Percentiles rank a stretch among this genome's conserved stretches.
Evolutionary conservation across 2,797 vertebrate species (phyloP).

Genomic region (Ceryle rudis): DNA sequence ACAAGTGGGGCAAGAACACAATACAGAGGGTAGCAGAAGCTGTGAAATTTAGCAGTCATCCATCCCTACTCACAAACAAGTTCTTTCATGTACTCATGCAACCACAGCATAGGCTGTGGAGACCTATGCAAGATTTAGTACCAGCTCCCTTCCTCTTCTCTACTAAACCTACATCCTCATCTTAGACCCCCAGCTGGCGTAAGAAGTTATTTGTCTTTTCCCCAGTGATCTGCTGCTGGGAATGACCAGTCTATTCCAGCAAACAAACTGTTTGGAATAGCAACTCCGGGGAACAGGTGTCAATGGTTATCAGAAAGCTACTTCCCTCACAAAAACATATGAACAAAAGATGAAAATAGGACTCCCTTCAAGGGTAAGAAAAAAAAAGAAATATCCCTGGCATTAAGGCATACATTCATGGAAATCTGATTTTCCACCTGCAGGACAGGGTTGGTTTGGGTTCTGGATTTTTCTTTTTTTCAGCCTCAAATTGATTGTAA

Average conservation of each 20-base stretch:
- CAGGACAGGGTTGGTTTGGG: not conserved
- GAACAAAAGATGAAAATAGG: not conserved
- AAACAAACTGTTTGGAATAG: not conserved
- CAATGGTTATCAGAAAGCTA: not conserved
- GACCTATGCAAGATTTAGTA: not conserved
- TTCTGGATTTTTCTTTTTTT: not conserved
- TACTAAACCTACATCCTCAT: not conserved
- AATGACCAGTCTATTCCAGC: not conserved
- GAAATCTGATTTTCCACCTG: constrained; percentile 24
- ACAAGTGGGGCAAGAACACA: not conserved
- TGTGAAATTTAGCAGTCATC: not conserved
- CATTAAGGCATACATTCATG: not conserved
- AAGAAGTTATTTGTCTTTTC: not conserved
- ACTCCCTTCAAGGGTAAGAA: not conserved
- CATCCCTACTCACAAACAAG: not conserved
- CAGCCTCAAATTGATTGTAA: not conserved
- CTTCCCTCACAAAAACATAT: not conserved
- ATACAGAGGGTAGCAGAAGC: not conserved
- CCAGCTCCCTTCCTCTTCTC: not conserved
- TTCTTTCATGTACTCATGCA: fast-evolving
- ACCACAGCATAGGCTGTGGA: not conserved
- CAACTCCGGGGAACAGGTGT: not conserved
- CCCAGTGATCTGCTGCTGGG: not conserved
- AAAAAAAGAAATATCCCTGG: not conserved
- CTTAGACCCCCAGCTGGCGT: fast-evolving